Percentiles rank a stretch among this genome's conserved stretches.
phyloP scores from a whole-genome alignment of 2,797 vertebrate species.

The Sarcoramphus papa region DNA sequence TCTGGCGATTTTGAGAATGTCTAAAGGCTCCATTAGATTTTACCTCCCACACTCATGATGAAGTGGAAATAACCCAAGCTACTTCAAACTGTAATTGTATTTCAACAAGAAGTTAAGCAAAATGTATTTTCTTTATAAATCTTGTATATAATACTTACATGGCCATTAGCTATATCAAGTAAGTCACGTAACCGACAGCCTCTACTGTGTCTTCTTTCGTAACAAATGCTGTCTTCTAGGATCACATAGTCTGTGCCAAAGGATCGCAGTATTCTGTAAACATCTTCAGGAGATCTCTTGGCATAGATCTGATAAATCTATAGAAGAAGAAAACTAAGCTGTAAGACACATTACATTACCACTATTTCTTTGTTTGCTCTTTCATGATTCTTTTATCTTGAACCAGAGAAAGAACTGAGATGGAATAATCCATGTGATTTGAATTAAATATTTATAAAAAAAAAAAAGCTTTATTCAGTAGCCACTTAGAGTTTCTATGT shows the following conservation, averaged over 20 bases:
- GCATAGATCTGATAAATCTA: conserved; percentile 97
- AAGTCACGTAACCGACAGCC: conserved; percentile 93
- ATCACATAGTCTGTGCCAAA: conserved; percentile 88
- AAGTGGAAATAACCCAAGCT: neutral
- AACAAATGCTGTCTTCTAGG: conserved; percentile 96
- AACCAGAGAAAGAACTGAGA: neutral
- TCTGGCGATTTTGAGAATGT: neutral
- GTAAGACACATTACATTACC: neutral
- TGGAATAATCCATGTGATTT: neutral
- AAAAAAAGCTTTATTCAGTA: neutral
- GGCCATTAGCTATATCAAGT: conserved; percentile 89
- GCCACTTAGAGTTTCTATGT: neutral
- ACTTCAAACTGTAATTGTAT: accelerated
- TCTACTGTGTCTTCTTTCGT: conserved; percentile 85
- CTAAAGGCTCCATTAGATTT: neutral
- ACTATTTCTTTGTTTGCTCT: neutral
- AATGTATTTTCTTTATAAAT: accelerated
- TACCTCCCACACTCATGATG: neutral
- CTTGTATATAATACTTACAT: conserved; percentile 75
- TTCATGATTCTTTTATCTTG: neutral
- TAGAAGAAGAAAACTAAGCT: neutral
- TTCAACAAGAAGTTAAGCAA: neutral
- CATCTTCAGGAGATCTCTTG: conserved; percentile 81
- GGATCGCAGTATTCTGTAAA: conserved; percentile 80
- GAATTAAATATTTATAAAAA: accelerated